These are phyloP conservation scores for Rhorus exstirpatorius DNA, from an alignment of 2,888 invertebrate species.

Conservation along the genomic window DNA sequence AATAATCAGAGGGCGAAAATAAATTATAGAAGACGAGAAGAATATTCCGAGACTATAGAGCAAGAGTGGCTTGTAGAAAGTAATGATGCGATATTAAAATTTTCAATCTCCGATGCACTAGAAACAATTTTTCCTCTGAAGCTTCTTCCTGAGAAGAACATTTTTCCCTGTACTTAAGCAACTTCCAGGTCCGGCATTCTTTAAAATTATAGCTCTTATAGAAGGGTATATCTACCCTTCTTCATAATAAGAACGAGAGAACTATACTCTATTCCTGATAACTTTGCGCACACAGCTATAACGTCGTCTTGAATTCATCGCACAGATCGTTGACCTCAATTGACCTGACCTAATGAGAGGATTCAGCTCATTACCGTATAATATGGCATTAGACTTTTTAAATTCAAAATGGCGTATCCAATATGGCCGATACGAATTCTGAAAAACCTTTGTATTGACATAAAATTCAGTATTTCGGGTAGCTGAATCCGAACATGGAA, in stretches of 20 bases:
- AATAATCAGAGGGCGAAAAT: neutral
- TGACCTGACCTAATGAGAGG: conserved; percentile 30
- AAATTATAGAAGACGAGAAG: neutral
- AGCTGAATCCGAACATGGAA: no score
- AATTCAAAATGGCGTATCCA: no score
- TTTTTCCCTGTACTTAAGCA: neutral
- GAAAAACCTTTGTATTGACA: no score
- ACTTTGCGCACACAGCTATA: neutral
- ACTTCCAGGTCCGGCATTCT: conserved; percentile 9
- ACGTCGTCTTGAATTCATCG: conserved; percentile 32
- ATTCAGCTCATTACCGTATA: no score
- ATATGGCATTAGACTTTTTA: no score
- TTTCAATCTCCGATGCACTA: neutral
- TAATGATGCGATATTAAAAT: conserved; percentile 39
- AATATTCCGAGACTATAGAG: conserved; percentile 16
- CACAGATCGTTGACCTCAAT: conserved; percentile 26
- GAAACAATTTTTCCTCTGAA: neutral
- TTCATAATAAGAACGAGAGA: conserved; percentile 14
- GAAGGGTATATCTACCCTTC: neutral
- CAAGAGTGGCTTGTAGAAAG: neutral
- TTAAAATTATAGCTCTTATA: conserved; percentile 19
- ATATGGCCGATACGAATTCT: no score
- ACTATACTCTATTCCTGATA: neutral
- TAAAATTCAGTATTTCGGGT: no score
- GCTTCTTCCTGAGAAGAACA: neutral